Evolutionary conservation across 1,140 invertebrate species (phyloP), one percentile per base, ranked within the genome.

Genomic region (Drosophila cardini): DNA sequence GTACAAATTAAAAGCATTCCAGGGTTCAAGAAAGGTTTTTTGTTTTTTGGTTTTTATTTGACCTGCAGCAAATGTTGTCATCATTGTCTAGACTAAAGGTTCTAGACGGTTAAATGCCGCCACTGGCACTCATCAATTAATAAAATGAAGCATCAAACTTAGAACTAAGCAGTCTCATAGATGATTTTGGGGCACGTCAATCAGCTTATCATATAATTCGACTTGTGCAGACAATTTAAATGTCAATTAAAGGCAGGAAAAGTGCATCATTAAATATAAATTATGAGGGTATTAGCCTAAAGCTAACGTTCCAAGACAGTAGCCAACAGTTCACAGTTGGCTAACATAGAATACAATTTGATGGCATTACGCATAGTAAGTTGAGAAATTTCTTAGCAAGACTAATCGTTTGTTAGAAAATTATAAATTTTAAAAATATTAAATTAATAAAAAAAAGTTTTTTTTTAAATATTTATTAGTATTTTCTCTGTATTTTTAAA

Each of bases 11-110:
- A 89, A 89, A 89, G 84, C 73, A 82, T 89, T 89, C 78, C 64
- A 50, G 65, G 62, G 48, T 70, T 65, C 40, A 63, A 61, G 30
- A 46, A 26, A 21, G 18, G 15, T 36, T 38, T 40, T 56, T 52
- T 60, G 52, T 34, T 69, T 38, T 40, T 56, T 52, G 56, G 52
- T 34, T 69, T 60, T 64, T 57, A 34, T 58, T 58, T 87, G 83
- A 87, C 83, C 83, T 86, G 83, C 83, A 86, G 82, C 82, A 79
- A 87, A 87, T 87, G 83, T 86, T 86, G 83, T 86, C 83, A 87
- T 89, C 83, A 61, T 65, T 52, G 61, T 67, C 69, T 64, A 65
- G 69, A 67, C 69, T 42, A 26, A 26, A 26, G 21, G 21, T 26
- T 26, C 21, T 36, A 38, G 34, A 55, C 34, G 52, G 52, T 30